These are phyloP conservation scores for Virgularia gustaviana DNA, from an alignment of 92 coral and sea anemone genomes.

Conservation along the genomic window DNA sequence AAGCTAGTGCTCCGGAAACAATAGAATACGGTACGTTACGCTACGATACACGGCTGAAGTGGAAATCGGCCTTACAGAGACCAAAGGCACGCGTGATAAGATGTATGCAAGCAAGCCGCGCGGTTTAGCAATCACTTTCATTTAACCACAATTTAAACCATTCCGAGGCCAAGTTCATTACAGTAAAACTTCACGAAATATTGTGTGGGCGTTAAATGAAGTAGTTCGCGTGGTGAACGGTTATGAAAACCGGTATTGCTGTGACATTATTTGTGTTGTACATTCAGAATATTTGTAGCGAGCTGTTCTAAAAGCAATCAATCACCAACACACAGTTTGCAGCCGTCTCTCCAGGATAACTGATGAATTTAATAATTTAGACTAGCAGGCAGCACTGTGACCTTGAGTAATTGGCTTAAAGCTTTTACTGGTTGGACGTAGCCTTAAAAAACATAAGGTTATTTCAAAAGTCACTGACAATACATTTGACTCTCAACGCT, in stretches of 20 bases:
- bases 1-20: too few relatives aligned
- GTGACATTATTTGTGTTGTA: too few relatives aligned
- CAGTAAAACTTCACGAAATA: not conserved
- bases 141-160: not conserved
- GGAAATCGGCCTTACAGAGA: too few relatives aligned
- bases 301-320: not conserved
- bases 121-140: too few relatives aligned
- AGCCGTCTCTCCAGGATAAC: conserved; percentile 10
- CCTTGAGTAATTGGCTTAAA: conserved; percentile 42
- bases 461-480: too few relatives aligned
- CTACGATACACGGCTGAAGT: too few relatives aligned
- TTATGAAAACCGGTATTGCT: too few relatives aligned
- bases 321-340: not conserved
- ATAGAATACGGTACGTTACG: too few relatives aligned
- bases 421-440: conserved; percentile 30
- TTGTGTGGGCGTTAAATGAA: conserved; percentile 29
- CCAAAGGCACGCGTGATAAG: too few relatives aligned
- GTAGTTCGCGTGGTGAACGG: not conserved
- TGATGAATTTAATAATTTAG: conserved; percentile 36
- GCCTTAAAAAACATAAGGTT: conserved; percentile 9
- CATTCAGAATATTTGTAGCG: too few relatives aligned
- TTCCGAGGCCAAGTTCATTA: not conserved
- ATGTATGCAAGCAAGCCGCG: too few relatives aligned
- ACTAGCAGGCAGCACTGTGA: conserved; percentile 34
- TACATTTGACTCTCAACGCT: too few relatives aligned